phyloP scores from a whole-genome alignment of 2,888 invertebrate species.

The Diloba caeruleocephala region DNA sequence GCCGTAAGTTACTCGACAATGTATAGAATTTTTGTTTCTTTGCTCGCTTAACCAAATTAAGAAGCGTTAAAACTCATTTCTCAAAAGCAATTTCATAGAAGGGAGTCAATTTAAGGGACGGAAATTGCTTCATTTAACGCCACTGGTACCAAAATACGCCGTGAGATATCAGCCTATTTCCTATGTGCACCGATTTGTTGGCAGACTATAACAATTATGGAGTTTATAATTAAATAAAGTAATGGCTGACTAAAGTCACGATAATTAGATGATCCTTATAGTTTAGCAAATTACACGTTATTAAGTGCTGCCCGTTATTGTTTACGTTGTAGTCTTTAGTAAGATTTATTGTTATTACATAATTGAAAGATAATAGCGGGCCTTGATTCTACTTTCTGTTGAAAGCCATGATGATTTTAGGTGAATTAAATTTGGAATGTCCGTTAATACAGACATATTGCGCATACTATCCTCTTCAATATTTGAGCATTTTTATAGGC shows the following conservation, averaged over 20 bases:
- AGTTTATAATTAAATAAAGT: slow-evolving; percentile 40
- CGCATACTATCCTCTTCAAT: no score
- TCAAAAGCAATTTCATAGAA: slow-evolving; percentile 67
- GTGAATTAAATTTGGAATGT: no score
- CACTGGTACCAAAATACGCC: slow-evolving; percentile 69
- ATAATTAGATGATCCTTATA: slow-evolving; percentile 38
- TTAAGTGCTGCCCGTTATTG: slow-evolving; percentile 31
- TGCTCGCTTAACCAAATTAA: slow-evolving; percentile 67
- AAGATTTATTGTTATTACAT: slow-evolving; percentile 42
- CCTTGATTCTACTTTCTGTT: not conserved
- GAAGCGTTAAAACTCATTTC: slow-evolving; percentile 67
- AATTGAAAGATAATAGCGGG: slow-evolving; percentile 26
- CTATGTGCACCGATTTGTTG: slow-evolving; percentile 43
- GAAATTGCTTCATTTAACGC: slow-evolving; percentile 78
- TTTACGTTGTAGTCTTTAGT: slow-evolving; percentile 21
- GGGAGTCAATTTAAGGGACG: slow-evolving; percentile 73
- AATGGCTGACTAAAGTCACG: slow-evolving; percentile 31
- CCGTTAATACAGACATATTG: no score
- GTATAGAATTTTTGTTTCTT: slow-evolving; percentile 61
- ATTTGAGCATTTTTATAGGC: no score
- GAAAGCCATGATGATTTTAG: not conserved
- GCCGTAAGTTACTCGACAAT: slow-evolving; percentile 42
- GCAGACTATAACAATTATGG: slow-evolving; percentile 38
- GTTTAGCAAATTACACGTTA: slow-evolving; percentile 40
- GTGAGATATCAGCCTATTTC: slow-evolving; percentile 62